A percentile compares a stretch with the other conserved stretches of the same genome.
These are phyloP conservation scores for Dendrolimus punctatus DNA, from an alignment of 1,140 invertebrate species.

Conservation along the genomic window DNA sequence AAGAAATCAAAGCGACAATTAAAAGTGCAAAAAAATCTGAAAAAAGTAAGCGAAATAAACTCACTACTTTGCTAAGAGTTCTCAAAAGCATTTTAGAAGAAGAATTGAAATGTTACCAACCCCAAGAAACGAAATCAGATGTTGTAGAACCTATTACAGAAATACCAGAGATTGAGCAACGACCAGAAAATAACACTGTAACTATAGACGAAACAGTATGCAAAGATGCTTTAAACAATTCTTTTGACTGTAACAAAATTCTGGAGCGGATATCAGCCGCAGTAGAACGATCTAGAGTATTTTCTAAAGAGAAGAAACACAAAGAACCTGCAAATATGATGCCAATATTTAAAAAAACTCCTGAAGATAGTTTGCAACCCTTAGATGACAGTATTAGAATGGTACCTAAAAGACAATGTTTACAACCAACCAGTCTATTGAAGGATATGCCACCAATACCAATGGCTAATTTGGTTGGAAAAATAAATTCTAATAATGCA, in stretches of 20 bases:
- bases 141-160: background rate
- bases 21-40: too few relatives aligned
- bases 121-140: too few relatives aligned
- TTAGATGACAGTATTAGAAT: too few relatives aligned
- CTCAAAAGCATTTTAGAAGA: slow-evolving; percentile 2
- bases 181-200: too few relatives aligned
- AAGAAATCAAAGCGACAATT: too few relatives aligned
- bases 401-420: too few relatives aligned
- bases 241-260: slow-evolving; percentile 7
- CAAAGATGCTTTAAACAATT: background rate
- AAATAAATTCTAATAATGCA: background rate
- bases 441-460: background rate
- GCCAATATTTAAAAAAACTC: slow-evolving; percentile 10
- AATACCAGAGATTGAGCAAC: background rate
- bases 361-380: too few relatives aligned
- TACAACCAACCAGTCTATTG: too few relatives aligned
- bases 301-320: slow-evolving; percentile 11
- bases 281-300: background rate
- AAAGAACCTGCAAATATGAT: slow-evolving; percentile 8
- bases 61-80: too few relatives aligned
- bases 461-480: background rate
- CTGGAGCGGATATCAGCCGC: slow-evolving; percentile 7
- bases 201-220: too few relatives aligned
- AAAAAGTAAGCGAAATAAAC: too few relatives aligned
- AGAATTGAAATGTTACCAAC: background rate